phyloP scores from a whole-genome alignment of 2,113 vertebrate species.

The Pampusana beccarii region DNA sequence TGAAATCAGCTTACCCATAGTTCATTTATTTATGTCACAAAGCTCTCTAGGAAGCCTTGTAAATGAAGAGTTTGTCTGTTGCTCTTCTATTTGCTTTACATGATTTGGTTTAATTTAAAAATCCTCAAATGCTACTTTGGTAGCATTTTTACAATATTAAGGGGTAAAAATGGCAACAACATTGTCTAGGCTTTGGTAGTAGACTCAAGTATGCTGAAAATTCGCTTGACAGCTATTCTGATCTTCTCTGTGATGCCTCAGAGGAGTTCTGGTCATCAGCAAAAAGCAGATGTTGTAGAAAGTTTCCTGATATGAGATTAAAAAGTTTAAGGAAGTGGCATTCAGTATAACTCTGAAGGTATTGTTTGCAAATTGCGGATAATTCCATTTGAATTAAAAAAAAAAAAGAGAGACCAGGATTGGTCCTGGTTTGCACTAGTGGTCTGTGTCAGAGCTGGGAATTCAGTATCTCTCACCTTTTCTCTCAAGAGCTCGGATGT shows the following conservation, averaged over 20 bases:
- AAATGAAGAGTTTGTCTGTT: background rate
- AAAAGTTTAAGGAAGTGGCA: background rate
- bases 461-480: too few relatives aligned
- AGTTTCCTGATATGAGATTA: background rate
- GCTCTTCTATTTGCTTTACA: background rate
- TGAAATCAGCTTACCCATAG: background rate
- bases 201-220: background rate
- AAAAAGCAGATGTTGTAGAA: background rate
- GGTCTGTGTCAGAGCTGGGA: background rate
- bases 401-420: background rate
- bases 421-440: background rate
- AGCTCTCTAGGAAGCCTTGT: background rate
- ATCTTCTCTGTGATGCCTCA: background rate
- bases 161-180: background rate
- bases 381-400: background rate
- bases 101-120: background rate
- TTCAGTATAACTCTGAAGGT: background rate
- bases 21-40: background rate
- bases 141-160: fast-evolving
- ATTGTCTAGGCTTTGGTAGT: background rate
- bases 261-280: background rate
- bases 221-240: background rate
- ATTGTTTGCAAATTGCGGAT: background rate
- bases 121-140: background rate
- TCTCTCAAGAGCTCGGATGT: too few relatives aligned